Conservation (phyloP, 2,797 vertebrate genomes). For the Echeneis naucrates region DNA sequence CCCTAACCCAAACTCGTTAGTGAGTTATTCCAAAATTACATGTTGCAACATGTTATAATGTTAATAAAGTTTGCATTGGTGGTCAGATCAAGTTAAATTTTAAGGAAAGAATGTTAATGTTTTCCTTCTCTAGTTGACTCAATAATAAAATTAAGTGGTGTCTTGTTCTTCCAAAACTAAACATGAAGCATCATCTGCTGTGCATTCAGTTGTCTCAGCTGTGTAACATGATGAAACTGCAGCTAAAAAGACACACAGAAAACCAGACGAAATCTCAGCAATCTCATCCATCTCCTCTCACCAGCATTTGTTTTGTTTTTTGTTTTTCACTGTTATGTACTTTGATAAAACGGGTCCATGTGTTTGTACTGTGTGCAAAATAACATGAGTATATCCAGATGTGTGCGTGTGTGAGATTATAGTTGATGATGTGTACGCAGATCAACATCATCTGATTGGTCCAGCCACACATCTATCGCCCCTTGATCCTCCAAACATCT, state of each 20-base stretch:
- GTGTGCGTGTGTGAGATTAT: constrained; percentile 40
- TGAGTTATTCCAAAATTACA: not conserved
- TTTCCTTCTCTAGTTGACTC: not conserved
- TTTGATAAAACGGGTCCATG: not conserved
- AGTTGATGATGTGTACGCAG: constrained; percentile 5
- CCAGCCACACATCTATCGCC: constrained; percentile 29
- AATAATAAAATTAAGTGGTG: not conserved
- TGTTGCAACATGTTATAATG: not conserved
- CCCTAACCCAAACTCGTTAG: not conserved
- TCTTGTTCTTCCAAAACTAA: not conserved
- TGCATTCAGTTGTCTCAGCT: not conserved
- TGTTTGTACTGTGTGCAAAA: not conserved
- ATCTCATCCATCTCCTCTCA: not conserved
- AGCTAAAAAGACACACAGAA: constrained; percentile 3
- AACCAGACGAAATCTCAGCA: not conserved
- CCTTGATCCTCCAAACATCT: constrained; percentile 69
- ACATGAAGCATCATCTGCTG: not conserved
- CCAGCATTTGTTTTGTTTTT: not conserved
- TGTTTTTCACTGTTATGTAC: not conserved
- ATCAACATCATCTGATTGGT: constrained; percentile 42
- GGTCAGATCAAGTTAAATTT: not conserved
- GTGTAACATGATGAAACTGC: not conserved
- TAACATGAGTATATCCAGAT: constrained; percentile 30
- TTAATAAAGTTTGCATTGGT: not conserved
- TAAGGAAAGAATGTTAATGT: not conserved